Conservation (phyloP, 2,888 invertebrate genomes). For the Aspidiotus destructor region DNA sequence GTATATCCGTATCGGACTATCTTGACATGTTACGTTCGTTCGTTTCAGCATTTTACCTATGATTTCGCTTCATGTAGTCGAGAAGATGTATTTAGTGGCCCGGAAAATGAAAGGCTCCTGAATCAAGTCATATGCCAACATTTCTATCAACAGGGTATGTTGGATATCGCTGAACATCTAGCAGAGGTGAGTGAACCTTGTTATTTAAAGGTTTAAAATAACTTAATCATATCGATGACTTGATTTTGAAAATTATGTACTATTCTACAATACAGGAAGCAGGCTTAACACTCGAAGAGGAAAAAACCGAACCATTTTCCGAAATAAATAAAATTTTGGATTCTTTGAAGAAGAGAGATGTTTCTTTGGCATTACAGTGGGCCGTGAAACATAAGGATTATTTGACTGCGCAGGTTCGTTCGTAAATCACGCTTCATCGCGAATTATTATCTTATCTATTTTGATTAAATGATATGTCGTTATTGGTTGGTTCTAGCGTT, state of each 20-base stretch:
- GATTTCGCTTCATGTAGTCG: constrained; percentile 83
- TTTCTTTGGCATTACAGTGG: constrained; percentile 82
- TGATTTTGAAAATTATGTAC: constrained; percentile 3
- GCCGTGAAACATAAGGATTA: constrained; percentile 63
- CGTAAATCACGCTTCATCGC: no score
- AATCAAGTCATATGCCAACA: constrained; percentile 90
- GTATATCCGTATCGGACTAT: not conserved
- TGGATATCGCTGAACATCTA: constrained; percentile 80
- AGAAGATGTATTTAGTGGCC: constrained; percentile 67
- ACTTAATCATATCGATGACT: no score
- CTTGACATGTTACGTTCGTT: constrained; percentile 2
- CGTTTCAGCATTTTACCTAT: constrained; percentile 66
- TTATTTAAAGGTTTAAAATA: constrained; percentile 4
- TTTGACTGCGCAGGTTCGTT: constrained; percentile 51
- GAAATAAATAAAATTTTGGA: constrained; percentile 82
- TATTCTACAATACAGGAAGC: constrained; percentile 52
- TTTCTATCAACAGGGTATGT: constrained; percentile 86
- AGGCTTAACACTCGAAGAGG: constrained; percentile 52
- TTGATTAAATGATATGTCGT: not conserved
- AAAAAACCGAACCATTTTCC: constrained; percentile 64
- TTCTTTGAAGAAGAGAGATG: constrained; percentile 67
- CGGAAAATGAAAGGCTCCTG: constrained; percentile 58
- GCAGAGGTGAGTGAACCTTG: constrained; percentile 46
- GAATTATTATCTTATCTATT: not conserved
- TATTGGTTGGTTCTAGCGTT: constrained; percentile 44